Base-by-base conservation (phyloP, 2,888 invertebrate genomes). In the Nasonovia ribisnigri region DNA sequence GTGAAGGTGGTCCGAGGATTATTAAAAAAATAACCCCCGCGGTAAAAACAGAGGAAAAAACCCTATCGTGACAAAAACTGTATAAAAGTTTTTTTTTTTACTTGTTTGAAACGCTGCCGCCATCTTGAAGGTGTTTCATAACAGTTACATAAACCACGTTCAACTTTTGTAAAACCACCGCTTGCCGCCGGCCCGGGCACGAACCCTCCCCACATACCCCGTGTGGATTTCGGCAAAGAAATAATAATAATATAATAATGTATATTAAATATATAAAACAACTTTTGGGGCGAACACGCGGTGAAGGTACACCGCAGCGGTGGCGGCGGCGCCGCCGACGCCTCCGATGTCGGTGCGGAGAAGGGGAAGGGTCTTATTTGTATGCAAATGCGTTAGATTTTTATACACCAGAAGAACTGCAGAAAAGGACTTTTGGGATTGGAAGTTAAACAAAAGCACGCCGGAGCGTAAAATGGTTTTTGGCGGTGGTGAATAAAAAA, bases 61-160 rank as follows among this genome's bases (percentile, higher is more conserved):
- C 86, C 46, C 77, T 77, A 77, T 67, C 67, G 87, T 29, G 48
- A 88, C 87, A 42, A 88, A 88, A 88, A 48, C 67, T 43, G n/a
- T 84, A 88, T 77, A 92, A 92, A 92, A 92, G 88, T 88, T 92
- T 88, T 51, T 67, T 92, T 60, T 92, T 84, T 90, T 54, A 90
- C 90, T 90, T 90, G 93, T 93, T 89, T 20, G 86, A 89, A 90
- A 90, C 93, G 93, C 84, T 24, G 86, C 93, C 93, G 93, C 93
- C 90, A 93, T 93, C 93, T 93, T 93, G 93, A 93, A 93, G 93
- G 93, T 93, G 93, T 93, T 93, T 93, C 93, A 93, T 93, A 93
- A 93, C 93, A 90, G 93, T 93, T 93, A 93, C 93, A 93, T 86
- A 93, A 93, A 90, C 93, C 93, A 86, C 93, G 93, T 89, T 84